These are phyloP conservation scores for Crocodylus rhombifer DNA, from an alignment of 2,797 vertebrate species.

Conservation along the genomic window DNA sequence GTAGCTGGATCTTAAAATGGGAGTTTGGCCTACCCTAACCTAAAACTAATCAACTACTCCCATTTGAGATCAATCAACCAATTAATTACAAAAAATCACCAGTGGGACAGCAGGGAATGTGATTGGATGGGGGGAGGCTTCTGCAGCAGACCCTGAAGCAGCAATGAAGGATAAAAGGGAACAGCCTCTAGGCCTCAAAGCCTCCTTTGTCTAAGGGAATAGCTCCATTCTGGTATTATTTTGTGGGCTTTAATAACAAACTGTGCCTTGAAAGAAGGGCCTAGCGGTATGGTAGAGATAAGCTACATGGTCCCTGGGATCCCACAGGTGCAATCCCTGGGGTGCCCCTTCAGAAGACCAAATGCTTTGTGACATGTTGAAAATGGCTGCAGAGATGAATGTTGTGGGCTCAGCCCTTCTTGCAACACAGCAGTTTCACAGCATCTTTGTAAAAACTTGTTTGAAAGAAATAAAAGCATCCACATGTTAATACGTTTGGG, in stretches of 20 bases:
- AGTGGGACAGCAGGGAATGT: neutral
- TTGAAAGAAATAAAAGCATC: neutral
- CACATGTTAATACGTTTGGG: neutral
- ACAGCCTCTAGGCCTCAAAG: neutral
- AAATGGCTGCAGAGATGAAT: neutral
- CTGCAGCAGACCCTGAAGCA: neutral
- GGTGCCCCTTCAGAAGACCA: neutral
- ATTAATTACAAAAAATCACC: neutral
- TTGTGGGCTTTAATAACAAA: neutral
- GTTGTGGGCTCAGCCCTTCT: neutral
- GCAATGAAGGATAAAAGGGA: neutral
- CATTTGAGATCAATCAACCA: no score
- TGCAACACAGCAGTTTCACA: neutral
- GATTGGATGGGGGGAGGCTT: neutral
- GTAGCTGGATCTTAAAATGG: no score
- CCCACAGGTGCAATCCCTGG: no score
- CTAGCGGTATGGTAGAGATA: neutral
- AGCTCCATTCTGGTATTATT: neutral
- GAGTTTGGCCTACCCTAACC: no score
- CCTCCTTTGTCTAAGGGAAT: rapidly evolving
- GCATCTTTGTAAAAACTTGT: neutral
- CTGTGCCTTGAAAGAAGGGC: neutral
- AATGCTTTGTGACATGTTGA: neutral
- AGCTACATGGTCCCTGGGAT: no score
- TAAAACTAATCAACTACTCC: no score